phyloP scores from a whole-genome alignment of 2,797 vertebrate genomes.

The Megaceryle alcyon region DNA sequence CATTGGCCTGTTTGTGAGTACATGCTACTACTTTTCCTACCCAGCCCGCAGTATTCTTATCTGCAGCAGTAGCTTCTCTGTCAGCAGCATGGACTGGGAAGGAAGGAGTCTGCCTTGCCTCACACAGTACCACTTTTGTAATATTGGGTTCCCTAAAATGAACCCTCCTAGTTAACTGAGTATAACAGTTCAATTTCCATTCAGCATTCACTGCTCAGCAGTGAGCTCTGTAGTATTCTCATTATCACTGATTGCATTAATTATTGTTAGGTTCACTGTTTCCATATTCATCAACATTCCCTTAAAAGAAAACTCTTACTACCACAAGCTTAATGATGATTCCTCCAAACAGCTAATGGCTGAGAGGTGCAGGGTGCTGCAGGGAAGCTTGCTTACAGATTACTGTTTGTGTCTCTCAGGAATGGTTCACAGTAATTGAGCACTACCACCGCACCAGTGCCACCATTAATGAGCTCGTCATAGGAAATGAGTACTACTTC shows the following conservation, averaged over 20 bases:
- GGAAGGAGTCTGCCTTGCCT: neutral
- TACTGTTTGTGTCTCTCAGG: conserved; percentile 76
- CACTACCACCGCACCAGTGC: conserved; percentile 94
- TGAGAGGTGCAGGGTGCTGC: accelerated
- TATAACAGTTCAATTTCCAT: neutral
- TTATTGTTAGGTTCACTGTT: neutral
- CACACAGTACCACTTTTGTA: neutral
- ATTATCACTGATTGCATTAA: neutral
- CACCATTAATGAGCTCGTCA: conserved; percentile 93
- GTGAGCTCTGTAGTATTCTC: neutral
- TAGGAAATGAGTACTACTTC: conserved; percentile 99
- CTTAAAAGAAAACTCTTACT: neutral
- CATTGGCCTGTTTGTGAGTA: neutral
- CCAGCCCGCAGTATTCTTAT: neutral
- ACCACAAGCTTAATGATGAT: too few species aligned
- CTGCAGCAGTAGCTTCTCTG: neutral
- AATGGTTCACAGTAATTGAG: conserved; percentile 97
- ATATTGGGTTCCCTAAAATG: neutral
- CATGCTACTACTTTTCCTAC: neutral
- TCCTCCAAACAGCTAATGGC: neutral
- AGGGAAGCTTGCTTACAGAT: neutral
- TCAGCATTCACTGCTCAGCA: neutral
- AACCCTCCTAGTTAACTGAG: neutral
- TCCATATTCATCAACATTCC: neutral
- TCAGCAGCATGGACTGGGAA: neutral